Base-by-base conservation (phyloP, 2,888 invertebrate species). In the Sipunculus nudus region DNA sequence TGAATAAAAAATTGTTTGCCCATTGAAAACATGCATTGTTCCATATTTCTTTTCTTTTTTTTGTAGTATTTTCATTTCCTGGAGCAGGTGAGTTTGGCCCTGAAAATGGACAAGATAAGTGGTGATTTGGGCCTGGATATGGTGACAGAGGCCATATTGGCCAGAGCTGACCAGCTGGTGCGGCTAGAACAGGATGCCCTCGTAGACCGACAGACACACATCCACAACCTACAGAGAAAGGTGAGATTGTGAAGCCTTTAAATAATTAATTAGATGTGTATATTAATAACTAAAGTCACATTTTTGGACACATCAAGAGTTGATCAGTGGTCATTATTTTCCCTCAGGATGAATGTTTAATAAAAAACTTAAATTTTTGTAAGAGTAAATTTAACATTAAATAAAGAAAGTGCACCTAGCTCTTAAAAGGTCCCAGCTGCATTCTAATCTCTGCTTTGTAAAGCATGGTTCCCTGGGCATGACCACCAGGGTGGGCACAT, bases 151-250 rank as follows among this genome's bases (percentile, higher is more conserved):
- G 91, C 92, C 48, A 86, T 96, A 61, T 85, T 94, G 57, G 89
- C 93, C 62, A 88, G 94, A 41, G 93, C 93, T 2, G 93, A 95
- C 81, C 93, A 94, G 80, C 86, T 93, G 60, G 88, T 91, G 28
- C 87, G 91, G 73, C 86, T 92, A 50, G 93, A 93, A 84, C 90
- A 89, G 76, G 92, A 92, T 82, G 90, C 92, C 82, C 87, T 93
- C 60, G 91, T 91, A 19, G 92, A 92, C 84, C 91, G 92, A 89
- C 92, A 92, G 26, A 91, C 90, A 6, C 89, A 92, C n/a, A 91
- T 93, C 52, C 94, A 95, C 83, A 93, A 93, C 78, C 88, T 96
- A 39, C 95, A 96, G 84, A 87, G 94, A 62, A 88, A 94, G 66
- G 90, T 6, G 13, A 25, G 4, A 16, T 43, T 94, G 38, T 48